Conservation (phyloP, 2,888 invertebrate genomes). For the Molorchus minor region DNA sequence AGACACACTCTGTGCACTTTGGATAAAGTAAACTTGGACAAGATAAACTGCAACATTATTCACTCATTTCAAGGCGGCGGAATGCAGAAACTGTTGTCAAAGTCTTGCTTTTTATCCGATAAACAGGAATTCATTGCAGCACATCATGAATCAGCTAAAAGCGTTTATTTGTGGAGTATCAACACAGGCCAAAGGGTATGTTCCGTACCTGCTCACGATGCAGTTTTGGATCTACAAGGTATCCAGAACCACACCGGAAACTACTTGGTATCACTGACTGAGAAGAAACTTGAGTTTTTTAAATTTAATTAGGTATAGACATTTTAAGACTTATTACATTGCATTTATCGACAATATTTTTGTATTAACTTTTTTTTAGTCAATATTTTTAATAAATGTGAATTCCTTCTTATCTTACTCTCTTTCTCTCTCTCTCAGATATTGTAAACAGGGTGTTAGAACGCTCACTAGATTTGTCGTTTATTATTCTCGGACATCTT, state of each 20-base stretch:
- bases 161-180: constrained; percentile 72
- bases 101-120: constrained; percentile 67
- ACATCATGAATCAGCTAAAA: constrained; percentile 77
- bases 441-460: constrained; percentile 24
- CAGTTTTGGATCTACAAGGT: constrained; percentile 74
- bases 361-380: constrained; percentile 23
- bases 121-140: constrained; percentile 74
- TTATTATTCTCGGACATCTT: constrained; percentile 20
- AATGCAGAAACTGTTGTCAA: constrained; percentile 73
- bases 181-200: constrained; percentile 62
- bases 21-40: constrained; percentile 61
- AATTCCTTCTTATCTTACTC: constrained; percentile 16
- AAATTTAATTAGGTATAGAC: constrained; percentile 57
- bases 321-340: constrained; percentile 22
- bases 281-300: constrained; percentile 73
- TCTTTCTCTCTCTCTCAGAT: constrained; percentile 23
- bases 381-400: constrained; percentile 22
- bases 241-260: constrained; percentile 65
- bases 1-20: constrained; percentile 67
- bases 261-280: constrained; percentile 73
- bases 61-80: constrained; percentile 75
- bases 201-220: constrained; percentile 70
- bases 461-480: constrained; percentile 23
- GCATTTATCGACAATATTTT: constrained; percentile 27
- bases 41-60: constrained; percentile 66